Conservation (phyloP, 2,888 invertebrate species). For the Macaria liturata region DNA sequence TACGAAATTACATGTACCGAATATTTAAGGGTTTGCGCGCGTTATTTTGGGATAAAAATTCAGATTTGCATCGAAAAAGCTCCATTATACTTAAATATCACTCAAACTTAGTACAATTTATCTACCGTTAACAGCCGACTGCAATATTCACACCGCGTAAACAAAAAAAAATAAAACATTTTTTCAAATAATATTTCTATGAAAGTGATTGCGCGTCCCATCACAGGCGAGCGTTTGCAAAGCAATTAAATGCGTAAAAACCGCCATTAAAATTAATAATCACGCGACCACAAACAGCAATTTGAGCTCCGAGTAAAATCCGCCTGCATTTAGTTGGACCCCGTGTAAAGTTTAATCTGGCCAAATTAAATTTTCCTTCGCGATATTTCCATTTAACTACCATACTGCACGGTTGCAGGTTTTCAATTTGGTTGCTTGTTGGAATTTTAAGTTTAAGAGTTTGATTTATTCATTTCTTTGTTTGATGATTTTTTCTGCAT, state of each 20-base stretch:
- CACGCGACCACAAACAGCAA: constrained; percentile 4
- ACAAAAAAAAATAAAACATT: too few relatives aligned
- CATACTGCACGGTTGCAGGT: constrained; percentile 5
- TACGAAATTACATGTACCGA: too few relatives aligned
- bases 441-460: too few relatives aligned
- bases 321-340: constrained; percentile 3
- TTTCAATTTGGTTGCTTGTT: neutral
- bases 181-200: neutral
- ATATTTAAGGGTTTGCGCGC: too few relatives aligned
- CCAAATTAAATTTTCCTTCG: constrained; percentile 12
- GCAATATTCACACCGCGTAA: too few relatives aligned
- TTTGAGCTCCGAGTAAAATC: constrained; percentile 9
- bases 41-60: too few relatives aligned
- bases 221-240: neutral
- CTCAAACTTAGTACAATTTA: too few relatives aligned
- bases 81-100: too few relatives aligned
- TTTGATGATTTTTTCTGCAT: too few relatives aligned
- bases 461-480: too few relatives aligned
- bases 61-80: too few relatives aligned
- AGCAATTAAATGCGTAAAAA: constrained; percentile 5
- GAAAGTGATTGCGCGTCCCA: neutral
- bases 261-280: constrained; percentile 13
- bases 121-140: too few relatives aligned
- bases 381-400: constrained; percentile 1
- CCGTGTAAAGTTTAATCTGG: constrained; percentile 16